Percentiles rank a stretch among this genome's conserved stretches.
Evolutionary conservation across 2,113 vertebrate species (phyloP).

Genomic region (Syngnathus typhle): DNA sequence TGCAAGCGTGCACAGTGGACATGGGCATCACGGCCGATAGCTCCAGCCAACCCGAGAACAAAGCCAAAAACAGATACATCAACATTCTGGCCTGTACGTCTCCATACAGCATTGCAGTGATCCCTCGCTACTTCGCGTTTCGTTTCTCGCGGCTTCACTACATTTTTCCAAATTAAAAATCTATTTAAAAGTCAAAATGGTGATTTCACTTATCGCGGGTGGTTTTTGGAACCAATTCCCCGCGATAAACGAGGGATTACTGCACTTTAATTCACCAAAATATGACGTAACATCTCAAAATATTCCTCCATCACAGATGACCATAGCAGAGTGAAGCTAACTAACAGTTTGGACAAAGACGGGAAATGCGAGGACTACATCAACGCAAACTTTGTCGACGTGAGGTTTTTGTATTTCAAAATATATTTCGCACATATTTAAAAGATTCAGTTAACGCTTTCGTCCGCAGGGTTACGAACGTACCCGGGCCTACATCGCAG

Average conservation of each 20-base stretch:
- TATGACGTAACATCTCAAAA: not conserved
- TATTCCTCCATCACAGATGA: constrained; percentile 76
- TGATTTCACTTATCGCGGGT: no score
- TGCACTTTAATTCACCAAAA: not conserved
- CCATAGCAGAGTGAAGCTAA: constrained; percentile 91
- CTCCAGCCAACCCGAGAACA: constrained; percentile 93
- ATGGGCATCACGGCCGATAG: constrained; percentile 87
- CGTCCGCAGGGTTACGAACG: constrained; percentile 83
- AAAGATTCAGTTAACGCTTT: not conserved
- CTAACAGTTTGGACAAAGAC: constrained; percentile 81
- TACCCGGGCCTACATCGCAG: constrained; percentile 91
- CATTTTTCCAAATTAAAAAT: no score
- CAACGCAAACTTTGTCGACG: constrained; percentile 95
- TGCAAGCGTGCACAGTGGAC: constrained; percentile 88
- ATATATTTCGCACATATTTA: no score
- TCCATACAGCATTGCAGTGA: not conserved
- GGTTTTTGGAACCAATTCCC: no score
- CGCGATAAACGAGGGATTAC: no score
- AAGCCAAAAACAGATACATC: constrained; percentile 94
- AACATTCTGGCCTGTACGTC: constrained; percentile 94
- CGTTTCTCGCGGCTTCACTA: no score
- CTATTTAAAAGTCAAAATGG: no score
- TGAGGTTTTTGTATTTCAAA: constrained; percentile 61
- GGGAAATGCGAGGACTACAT: constrained; percentile 89
- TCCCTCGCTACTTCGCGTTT: not conserved